Base-by-base conservation (phyloP, 2,888 invertebrate genomes). In the Homarus gammarus region DNA sequence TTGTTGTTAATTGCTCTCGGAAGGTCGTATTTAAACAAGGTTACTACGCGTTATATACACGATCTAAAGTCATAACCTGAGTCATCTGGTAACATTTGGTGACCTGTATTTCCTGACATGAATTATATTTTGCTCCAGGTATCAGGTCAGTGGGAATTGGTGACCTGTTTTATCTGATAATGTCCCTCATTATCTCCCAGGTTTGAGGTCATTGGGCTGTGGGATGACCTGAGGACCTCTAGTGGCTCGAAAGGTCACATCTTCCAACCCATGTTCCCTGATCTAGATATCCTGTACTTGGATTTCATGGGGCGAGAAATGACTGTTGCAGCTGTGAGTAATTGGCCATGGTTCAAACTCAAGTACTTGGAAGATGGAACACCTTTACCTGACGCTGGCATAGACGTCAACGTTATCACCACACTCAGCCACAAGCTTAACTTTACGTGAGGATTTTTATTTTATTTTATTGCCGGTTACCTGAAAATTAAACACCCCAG, bases 261-360 rank as follows among this genome's bases (percentile, higher is more conserved):
- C 1, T 36, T 38, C 0, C 18, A 22, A 12, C 0, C 81, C 12
- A 1, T 84, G 22, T 84, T 84, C 36, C 84, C 51, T 22, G 38
- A 36, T 12, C 27, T 56, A 2, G 12, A 51, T 15, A 1, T 56
- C 1, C 22, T 84, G 6, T 84, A 84, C 84, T 0, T 2, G 18
- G 56, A 84, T 36, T 84, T 84, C 31, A 8, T n/a, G 12, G 84
- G 84, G 1, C 72, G 84, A 12, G n/a, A 61, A n/a, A 1, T 84
- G 22, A n/a, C 36, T 2, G 33, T 75, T n/a, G 73, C 84, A 2
- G 51, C 44, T 15, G 36, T 73, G 3, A 44, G 73, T 27, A 84
- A 84, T 27, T 56, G 51, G 73, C 84, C 84, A 1, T 84, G 51
- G n/a, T 84, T 84, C 56, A 31, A 56, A 27, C n/a, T 84, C 2